Percentiles rank a stretch among this genome's conserved stretches.
Conservation (phyloP, 1,140 invertebrate species). For the Diabrotica undecimpunctata region DNA sequence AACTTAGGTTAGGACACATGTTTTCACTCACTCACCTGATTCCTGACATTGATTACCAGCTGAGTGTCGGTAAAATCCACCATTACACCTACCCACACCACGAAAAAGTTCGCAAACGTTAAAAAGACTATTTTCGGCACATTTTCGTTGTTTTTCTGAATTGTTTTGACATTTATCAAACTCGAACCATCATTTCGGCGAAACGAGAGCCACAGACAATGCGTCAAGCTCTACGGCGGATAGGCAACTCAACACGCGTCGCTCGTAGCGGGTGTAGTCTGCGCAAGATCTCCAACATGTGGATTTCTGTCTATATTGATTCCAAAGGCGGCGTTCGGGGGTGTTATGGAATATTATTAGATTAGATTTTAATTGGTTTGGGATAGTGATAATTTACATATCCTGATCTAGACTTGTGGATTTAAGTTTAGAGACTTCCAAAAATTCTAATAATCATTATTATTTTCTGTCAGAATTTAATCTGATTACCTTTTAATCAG, state of each 20-base stretch:
- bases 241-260: slow-evolving; percentile 32
- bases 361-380: no score
- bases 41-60: slow-evolving; percentile 66
- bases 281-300: slow-evolving; percentile 23
- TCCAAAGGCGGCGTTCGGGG: slow-evolving; percentile 16
- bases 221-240: slow-evolving; percentile 15
- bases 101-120: slow-evolving; percentile 8
- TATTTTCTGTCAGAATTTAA: no score
- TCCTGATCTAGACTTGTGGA: no score
- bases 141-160: slow-evolving; percentile 23
- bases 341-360: not conserved
- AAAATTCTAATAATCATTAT: no score
- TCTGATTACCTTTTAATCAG: no score
- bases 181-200: slow-evolving; percentile 20
- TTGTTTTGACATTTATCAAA: slow-evolving; percentile 21
- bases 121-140: slow-evolving; percentile 13
- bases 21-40: slow-evolving; percentile 54
- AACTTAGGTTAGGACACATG: slow-evolving; percentile 32
- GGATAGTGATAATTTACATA: no score
- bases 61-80: slow-evolving; percentile 42
- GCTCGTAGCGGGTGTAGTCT: slow-evolving; percentile 6
- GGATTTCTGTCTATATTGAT: slow-evolving; percentile 18
- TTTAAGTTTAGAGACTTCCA: no score
- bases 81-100: slow-evolving; percentile 17
- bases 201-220: slow-evolving; percentile 23